Percentiles rank a stretch among this genome's conserved stretches.
Evolutionary conservation across 2,113 vertebrate species (phyloP).

Genomic region (Melanostigma gelatinosum): DNA sequence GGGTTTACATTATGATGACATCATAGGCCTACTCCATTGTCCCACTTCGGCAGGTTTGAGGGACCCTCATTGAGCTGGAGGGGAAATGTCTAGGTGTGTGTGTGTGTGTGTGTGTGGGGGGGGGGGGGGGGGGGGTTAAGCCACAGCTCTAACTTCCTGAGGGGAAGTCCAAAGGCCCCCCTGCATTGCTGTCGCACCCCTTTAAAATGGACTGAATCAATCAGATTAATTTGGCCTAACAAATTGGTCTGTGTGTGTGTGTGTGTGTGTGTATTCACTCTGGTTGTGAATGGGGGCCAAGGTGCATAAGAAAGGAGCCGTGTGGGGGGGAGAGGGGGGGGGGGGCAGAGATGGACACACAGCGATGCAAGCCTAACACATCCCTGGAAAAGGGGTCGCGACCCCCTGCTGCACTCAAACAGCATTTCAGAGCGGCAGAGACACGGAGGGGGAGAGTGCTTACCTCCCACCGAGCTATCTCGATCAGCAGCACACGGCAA

Average conservation of each 20-base stretch:
- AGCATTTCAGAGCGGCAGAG: conserved; percentile 61
- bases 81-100: conserved; percentile 16
- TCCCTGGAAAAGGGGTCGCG: conserved; percentile 74
- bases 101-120: not conserved
- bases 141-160: conserved; percentile 70
- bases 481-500: conserved; percentile 24
- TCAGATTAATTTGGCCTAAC: conserved; percentile 76
- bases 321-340: conserved; percentile 32
- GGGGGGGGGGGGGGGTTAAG: not conserved
- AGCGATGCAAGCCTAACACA: conserved; percentile 71
- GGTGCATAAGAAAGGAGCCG: conserved; percentile 69
- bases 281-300: conserved; percentile 54
- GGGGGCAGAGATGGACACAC: conserved; percentile 60
- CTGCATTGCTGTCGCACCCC: conserved; percentile 56
- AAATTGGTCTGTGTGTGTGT: conserved; percentile 60
- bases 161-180: conserved; percentile 61
- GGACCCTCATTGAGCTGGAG: conserved; percentile 31
- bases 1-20: conserved; percentile 49
- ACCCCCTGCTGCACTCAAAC: conserved; percentile 73
- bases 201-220: conserved; percentile 74
- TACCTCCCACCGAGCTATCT: conserved; percentile 60
- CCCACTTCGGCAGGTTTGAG: conserved; percentile 43
- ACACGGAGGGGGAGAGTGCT: conserved; percentile 55
- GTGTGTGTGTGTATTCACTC: conserved; percentile 36
- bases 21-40: conserved; percentile 57